These are phyloP conservation scores for Aspiorhynchus laticeps DNA, from an alignment of 2,113 vertebrate species.

Conservation along the genomic window DNA sequence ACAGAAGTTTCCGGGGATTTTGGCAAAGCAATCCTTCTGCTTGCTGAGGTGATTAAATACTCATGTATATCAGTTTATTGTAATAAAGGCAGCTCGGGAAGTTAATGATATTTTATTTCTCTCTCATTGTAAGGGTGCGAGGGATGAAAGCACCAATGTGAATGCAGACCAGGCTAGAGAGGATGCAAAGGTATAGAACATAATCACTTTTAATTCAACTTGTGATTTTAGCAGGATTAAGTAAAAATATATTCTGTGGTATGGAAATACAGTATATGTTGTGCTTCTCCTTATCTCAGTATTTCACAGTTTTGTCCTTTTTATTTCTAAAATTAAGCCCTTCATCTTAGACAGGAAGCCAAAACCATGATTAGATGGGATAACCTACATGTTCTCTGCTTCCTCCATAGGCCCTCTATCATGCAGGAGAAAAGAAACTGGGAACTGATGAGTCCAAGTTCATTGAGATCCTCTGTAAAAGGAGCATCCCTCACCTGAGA, in stretches of 20 bases:
- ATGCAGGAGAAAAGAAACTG: slow-evolving; percentile 78
- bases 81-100: neutral
- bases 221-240: neutral
- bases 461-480: slow-evolving; percentile 74
- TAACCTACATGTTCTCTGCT: neutral
- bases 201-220: neutral
- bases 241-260: neutral
- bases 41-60: slow-evolving; percentile 74
- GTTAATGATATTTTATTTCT: slow-evolving; percentile 4
- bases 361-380: neutral
- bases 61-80: neutral
- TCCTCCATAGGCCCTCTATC: slow-evolving; percentile 70
- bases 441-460: slow-evolving; percentile 79
- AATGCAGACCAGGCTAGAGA: slow-evolving; percentile 67
- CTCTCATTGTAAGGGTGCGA: slow-evolving; percentile 63
- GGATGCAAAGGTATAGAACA: slow-evolving; percentile 72
- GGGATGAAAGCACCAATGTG: slow-evolving; percentile 67
- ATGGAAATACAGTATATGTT: neutral
- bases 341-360: neutral
- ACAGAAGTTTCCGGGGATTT: slow-evolving; percentile 76
- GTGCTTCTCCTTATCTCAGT: neutral
- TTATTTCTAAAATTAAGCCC: neutral
- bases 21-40: slow-evolving; percentile 71
- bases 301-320: neutral
- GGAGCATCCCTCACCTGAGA: slow-evolving; percentile 77